Conservation (phyloP, 2,797 vertebrate genomes). For the Sebastes nivosus region DNA sequence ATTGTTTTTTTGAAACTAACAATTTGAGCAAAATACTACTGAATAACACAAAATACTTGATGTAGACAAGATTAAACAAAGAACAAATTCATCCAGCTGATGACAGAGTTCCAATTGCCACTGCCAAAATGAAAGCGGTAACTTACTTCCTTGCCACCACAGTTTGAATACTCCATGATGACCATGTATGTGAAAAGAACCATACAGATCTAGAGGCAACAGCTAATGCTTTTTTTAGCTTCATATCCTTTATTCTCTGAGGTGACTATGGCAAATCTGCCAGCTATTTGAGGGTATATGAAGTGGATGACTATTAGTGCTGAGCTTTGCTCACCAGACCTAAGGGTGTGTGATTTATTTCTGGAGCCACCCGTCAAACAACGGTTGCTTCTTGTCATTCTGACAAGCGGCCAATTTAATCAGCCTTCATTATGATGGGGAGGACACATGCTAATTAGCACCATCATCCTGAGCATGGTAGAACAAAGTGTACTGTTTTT, state of each 20-base stretch:
- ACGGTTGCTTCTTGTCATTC: conserved; percentile 52
- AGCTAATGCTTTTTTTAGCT: background rate
- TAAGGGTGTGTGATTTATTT: conserved; percentile 58
- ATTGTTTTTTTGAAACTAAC: background rate
- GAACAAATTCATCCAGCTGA: background rate
- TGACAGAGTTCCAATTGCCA: background rate
- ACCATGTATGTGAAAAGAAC: background rate
- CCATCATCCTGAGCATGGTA: conserved; percentile 14
- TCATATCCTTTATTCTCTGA: background rate
- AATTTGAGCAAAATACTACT: background rate
- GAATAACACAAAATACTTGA: background rate
- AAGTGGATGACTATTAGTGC: conserved; percentile 36
- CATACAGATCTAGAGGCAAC: background rate
- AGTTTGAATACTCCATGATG: background rate
- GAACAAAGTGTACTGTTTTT: conserved; percentile 34
- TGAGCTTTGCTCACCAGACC: conserved; percentile 38
- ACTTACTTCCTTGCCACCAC: background rate
- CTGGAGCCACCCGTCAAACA: conserved; percentile 44
- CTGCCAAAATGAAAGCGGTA: background rate
- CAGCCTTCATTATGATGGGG: conserved; percentile 54
- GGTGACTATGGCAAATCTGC: background rate
- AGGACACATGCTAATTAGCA: conserved; percentile 71
- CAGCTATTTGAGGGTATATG: background rate
- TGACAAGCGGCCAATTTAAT: conserved; percentile 62
- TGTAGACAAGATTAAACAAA: background rate